Evolutionary conservation across 2,113 vertebrate genomes (phyloP).

Genomic region (Ceyx melanurus): DNA sequence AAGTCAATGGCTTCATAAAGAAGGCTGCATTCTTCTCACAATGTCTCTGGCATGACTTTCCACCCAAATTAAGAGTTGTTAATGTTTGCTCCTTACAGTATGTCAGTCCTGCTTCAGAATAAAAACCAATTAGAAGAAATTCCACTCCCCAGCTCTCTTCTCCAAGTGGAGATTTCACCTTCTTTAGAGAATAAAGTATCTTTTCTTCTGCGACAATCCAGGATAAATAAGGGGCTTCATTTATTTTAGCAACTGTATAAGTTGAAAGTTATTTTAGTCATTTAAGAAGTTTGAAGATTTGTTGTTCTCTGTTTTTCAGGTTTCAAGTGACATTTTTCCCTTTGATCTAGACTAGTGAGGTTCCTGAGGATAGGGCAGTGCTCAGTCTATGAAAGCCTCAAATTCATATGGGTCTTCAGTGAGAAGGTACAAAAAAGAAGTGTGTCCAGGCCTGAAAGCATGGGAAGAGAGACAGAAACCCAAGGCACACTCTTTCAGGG

Average conservation of each 20-base stretch:
- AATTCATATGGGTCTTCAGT: background rate
- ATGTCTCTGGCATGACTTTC: background rate
- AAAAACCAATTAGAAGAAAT: background rate
- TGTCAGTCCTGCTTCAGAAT: background rate
- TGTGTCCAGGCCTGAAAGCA: background rate
- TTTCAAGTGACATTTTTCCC: background rate
- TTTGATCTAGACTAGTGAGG: background rate
- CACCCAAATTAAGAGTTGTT: background rate
- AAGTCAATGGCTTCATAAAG: background rate
- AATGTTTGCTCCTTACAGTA: no score
- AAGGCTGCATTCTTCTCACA: background rate
- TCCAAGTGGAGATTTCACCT: background rate
- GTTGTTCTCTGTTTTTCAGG: background rate
- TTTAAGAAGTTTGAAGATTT: background rate
- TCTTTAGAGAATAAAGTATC: background rate
- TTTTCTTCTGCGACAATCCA: background rate
- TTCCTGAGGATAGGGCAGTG: background rate
- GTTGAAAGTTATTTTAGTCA: background rate
- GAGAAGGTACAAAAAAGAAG: background rate
- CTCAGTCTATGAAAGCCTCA: background rate
- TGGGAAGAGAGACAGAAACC: background rate
- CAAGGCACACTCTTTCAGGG: background rate
- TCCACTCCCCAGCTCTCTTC: background rate
- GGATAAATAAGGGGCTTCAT: background rate
- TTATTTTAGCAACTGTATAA: background rate